Conservation (phyloP, 1,140 invertebrate species). For the Drosophila azteca region DNA sequence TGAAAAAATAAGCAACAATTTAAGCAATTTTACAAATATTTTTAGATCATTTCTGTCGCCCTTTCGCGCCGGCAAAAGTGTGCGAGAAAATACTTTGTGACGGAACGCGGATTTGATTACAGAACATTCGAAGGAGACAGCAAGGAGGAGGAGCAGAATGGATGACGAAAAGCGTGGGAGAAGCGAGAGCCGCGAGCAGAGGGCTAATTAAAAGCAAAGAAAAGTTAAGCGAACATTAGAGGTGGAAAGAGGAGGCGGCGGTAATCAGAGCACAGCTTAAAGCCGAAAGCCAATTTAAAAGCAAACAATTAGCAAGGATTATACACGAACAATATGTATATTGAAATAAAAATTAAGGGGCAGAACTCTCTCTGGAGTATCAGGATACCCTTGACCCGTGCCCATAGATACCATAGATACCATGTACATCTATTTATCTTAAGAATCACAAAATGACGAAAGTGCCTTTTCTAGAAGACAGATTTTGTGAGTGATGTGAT, state of each 20-base stretch:
- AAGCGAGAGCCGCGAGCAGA: conserved; percentile 14
- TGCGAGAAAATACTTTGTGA: conserved; percentile 53
- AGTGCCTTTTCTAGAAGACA: too few species aligned
- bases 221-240: conserved; percentile 38
- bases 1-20: conserved; percentile 19
- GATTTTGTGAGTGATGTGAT: too few species aligned
- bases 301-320: conserved; percentile 42
- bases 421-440: too few species aligned
- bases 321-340: not conserved
- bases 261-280: conserved; percentile 57
- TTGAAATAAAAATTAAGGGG: too few species aligned
- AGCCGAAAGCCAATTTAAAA: conserved; percentile 36
- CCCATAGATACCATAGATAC: too few species aligned
- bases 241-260: not conserved
- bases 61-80: conserved; percentile 52
- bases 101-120: conserved; percentile 79
- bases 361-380: too few species aligned
- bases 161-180: conserved; percentile 23
- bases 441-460: too few species aligned
- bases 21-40: conserved; percentile 78
- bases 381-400: too few species aligned
- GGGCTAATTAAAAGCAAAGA: conserved; percentile 81
- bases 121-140: conserved; percentile 19
- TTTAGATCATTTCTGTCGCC: conserved; percentile 57
- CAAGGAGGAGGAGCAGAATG: conserved; percentile 13